Base-by-base conservation (phyloP, 2,888 invertebrate species). In the Euplexia lucipara region DNA sequence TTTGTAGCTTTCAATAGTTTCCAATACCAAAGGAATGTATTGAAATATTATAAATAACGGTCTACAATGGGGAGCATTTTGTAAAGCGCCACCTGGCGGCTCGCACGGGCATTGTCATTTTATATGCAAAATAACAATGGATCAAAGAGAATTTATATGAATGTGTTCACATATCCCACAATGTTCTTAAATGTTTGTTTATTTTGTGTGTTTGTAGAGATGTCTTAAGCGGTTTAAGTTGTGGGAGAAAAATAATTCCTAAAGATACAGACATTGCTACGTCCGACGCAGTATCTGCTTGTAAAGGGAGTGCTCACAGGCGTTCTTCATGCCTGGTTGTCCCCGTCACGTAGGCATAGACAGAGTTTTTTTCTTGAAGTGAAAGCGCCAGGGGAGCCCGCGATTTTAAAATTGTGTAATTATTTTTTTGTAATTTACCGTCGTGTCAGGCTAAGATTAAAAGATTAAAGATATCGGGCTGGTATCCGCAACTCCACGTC, bases 31-130 rank as follows among this genome's bases (percentile, higher is more conserved):
- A 73, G 68, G 68, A 67, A 58, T 52, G 52, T 59, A 82, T 82
- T 79, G 76, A 74, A 74, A 74, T 80, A n/a, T 75, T 84, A 86
- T 85, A 89, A 89, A 89, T 89, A 89, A 79, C 66, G 12, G 57
- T n/a, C 7, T 53, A 85, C 86, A 86, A 87, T 78, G 64, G 82
- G n/a, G 34, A 67, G 53, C 59, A 77, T 72, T 71, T 75, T 79
- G 65, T 64, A 70, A 66, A 70, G 81, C 79, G 81, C 72, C 90
- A 88, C 70, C 84, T 89, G 89, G 35, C 52, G 73, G 68, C 26
- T 87, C 87, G 34, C 87, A 86, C 72, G 81, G 54, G 73, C 54
- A 83, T 86, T 86, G 83, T 84, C 58, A 63, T 26, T 54, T 60
- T 71, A 16, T 35, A 41, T 10, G 56, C 61, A 71, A 60, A 75